These are phyloP conservation scores for Archips crataeganus DNA, from an alignment of 2,888 invertebrate genomes.

Conservation along the genomic window DNA sequence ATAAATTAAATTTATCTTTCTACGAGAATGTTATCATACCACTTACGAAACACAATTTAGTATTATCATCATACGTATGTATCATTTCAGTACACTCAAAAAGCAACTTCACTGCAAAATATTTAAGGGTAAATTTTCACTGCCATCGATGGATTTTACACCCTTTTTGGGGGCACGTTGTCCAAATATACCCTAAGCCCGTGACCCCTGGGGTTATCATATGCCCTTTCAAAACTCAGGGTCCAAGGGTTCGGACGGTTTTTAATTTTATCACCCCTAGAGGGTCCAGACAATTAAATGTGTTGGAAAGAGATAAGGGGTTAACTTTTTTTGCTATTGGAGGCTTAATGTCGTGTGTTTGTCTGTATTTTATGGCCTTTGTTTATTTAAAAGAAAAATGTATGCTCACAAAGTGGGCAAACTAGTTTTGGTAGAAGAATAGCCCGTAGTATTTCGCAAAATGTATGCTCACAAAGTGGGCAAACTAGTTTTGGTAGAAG, in stretches of 20 bases:
- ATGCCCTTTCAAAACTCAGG: conserved; percentile 24
- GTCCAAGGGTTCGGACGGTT: conserved; percentile 38
- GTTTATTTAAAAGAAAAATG: no score
- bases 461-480: no score
- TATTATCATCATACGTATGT: neutral
- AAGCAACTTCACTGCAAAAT: neutral
- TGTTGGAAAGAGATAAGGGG: conserved; percentile 18
- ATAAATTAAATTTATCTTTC: neutral
- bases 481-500: no score
- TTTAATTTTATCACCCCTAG: conserved; percentile 44
- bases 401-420: no score
- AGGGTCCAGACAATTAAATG: conserved; percentile 27
- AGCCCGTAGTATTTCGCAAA: no score
- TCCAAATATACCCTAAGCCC: neutral
- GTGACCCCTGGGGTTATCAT: conserved; percentile 2
- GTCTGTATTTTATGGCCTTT: no score
- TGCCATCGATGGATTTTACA: neutral
- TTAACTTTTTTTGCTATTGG: neutral
- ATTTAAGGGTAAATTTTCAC: neutral
- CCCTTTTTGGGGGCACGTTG: neutral
- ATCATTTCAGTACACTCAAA: neutral
- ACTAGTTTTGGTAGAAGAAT: no score
- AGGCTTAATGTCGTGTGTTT: neutral
- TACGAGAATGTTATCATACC: neutral
- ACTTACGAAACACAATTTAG: neutral